Evolutionary conservation across 2,113 vertebrate species (phyloP).

Genomic region (Oxyura jamaicensis): DNA sequence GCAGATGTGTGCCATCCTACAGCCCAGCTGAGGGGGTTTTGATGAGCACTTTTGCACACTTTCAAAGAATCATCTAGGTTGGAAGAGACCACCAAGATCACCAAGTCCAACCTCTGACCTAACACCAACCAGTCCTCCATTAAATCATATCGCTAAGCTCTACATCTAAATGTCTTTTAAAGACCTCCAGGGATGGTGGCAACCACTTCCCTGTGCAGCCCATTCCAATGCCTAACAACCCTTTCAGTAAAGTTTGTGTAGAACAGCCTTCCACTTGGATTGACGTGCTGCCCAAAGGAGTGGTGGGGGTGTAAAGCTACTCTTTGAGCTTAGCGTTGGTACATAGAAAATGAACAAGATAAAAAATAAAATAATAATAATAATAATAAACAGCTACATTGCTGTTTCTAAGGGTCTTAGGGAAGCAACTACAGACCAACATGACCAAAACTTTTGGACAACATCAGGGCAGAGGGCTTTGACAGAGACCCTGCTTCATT

Average conservation of each 20-base stretch:
- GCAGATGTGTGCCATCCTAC: too few relatives aligned
- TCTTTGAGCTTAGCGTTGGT: background rate
- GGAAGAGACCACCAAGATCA: too few relatives aligned
- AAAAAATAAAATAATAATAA: background rate
- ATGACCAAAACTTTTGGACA: background rate
- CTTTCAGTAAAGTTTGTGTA: accelerated
- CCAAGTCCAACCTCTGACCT: too few relatives aligned
- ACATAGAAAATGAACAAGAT: background rate
- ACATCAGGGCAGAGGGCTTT: accelerated
- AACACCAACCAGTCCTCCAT: too few relatives aligned
- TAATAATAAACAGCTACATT: background rate
- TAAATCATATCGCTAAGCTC: too few relatives aligned
- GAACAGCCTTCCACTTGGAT: accelerated
- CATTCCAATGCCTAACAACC: too few relatives aligned
- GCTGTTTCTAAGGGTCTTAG: accelerated
- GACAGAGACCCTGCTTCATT: background rate
- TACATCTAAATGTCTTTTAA: too few relatives aligned
- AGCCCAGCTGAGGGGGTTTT: background rate
- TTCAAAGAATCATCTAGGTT: too few relatives aligned
- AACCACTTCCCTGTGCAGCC: too few relatives aligned
- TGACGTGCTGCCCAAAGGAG: accelerated
- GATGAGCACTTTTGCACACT: accelerated
- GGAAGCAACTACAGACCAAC: background rate
- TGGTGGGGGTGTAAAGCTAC: accelerated
- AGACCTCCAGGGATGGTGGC: too few relatives aligned